A percentile compares a stretch with the other conserved stretches of the same genome.
These are phyloP conservation scores for Argyrosomus regius DNA, from an alignment of 2,797 vertebrate species.

Conservation along the genomic window DNA sequence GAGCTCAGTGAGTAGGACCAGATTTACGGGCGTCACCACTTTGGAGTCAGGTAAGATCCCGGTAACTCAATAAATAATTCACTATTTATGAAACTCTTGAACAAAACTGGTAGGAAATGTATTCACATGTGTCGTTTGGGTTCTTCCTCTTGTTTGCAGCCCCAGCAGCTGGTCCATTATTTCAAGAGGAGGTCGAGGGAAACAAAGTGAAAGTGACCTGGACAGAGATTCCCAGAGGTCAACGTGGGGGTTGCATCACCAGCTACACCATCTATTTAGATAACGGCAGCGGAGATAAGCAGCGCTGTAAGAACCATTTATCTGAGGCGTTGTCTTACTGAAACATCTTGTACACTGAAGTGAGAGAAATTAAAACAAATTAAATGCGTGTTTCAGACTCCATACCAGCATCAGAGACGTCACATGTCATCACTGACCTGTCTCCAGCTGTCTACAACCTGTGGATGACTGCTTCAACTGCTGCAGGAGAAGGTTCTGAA, in stretches of 20 bases:
- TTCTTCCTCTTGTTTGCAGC: constrained; percentile 74
- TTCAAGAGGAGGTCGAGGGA: constrained; percentile 44
- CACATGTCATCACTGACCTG: constrained; percentile 27
- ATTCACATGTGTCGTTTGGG: background rate
- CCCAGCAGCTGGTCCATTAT: constrained; percentile 79
- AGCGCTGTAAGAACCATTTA: constrained; percentile 43
- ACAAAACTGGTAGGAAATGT: background rate
- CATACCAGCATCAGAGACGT: constrained; percentile 17
- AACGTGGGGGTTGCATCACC: constrained; percentile 88
- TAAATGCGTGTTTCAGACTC: constrained; percentile 52
- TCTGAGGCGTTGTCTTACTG: background rate
- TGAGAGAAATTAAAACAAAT: no score
- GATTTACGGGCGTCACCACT: constrained; percentile 60
- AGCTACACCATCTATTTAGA: constrained; percentile 86
- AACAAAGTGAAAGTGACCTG: constrained; percentile 83
- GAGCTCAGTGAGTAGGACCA: constrained; percentile 63
- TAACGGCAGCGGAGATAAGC: fast-evolving
- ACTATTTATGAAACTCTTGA: no score
- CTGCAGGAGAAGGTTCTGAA: constrained; percentile 86
- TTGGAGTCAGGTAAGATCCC: constrained; percentile 82
- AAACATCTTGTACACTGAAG: background rate
- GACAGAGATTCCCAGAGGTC: constrained; percentile 77
- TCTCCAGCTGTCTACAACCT: constrained; percentile 79
- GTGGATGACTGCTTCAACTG: constrained; percentile 89
- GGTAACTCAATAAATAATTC: no score